phyloP scores from a whole-genome alignment of 1,140 invertebrate genomes.

The Zaprionus davidi region DNA sequence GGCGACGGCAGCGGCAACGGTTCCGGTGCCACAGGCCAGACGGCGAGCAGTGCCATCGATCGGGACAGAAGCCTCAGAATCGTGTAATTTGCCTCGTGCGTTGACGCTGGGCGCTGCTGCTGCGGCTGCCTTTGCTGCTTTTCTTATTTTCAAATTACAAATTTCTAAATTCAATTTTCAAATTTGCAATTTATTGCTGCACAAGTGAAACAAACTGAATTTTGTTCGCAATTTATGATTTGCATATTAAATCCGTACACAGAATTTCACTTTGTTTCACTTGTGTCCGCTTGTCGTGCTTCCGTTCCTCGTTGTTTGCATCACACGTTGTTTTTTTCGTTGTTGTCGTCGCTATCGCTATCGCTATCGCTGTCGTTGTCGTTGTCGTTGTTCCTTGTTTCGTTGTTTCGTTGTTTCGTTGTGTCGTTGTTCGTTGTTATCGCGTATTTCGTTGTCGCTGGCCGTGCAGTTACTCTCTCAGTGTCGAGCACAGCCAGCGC shows the following conservation, averaged over 20 bases:
- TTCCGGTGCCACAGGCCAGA: slow-evolving; percentile 61
- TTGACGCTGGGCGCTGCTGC: slow-evolving; percentile 60
- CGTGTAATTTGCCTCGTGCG: slow-evolving; percentile 81
- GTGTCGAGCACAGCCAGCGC: slow-evolving; percentile 58
- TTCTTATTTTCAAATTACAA: background rate
- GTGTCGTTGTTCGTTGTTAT: slow-evolving; percentile 62
- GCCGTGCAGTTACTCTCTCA: slow-evolving; percentile 51
- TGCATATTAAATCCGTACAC: slow-evolving; percentile 14
- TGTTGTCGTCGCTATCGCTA: slow-evolving; percentile 18
- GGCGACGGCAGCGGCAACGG: slow-evolving; percentile 15
- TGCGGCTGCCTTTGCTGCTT: slow-evolving; percentile 19
- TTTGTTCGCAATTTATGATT: slow-evolving; percentile 50
- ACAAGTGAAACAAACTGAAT: slow-evolving; percentile 67
- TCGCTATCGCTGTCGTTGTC: no score
- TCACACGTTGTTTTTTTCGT: slow-evolving; percentile 29
- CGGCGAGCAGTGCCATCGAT: slow-evolving; percentile 61
- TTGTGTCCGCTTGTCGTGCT: slow-evolving; percentile 36
- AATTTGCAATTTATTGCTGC: slow-evolving; percentile 44
- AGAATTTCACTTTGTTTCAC: slow-evolving; percentile 68
- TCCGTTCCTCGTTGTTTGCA: slow-evolving; percentile 45
- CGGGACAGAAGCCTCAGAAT: slow-evolving; percentile 71
- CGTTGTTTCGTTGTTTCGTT: slow-evolving; percentile 39
- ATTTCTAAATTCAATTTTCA: slow-evolving; percentile 2
- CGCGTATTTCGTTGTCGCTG: slow-evolving; percentile 68
- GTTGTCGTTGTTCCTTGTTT: slow-evolving; percentile 22